Conservation (phyloP, 1,140 invertebrate species). For the Heliothis subflexa region DNA sequence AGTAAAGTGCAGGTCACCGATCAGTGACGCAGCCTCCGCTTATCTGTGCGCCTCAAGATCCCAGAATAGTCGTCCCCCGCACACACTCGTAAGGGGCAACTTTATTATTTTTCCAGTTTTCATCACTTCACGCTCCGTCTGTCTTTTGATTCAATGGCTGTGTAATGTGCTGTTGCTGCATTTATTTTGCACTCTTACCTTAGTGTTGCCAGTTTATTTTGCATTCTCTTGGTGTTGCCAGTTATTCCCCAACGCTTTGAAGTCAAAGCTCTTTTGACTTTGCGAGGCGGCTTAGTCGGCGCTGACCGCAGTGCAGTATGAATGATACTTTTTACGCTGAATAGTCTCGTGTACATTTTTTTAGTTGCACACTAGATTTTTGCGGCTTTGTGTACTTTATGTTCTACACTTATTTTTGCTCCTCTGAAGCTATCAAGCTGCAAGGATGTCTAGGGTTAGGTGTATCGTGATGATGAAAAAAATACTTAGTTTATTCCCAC, state of each 20-base stretch:
- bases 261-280: conserved; percentile 83
- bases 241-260: conserved; percentile 78
- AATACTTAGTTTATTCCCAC: not conserved
- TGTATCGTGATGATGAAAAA: not conserved
- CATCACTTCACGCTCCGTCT: conserved; percentile 82
- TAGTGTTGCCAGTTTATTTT: conserved; percentile 80
- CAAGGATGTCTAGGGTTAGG: not conserved
- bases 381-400: conserved; percentile 43
- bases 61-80: conserved; percentile 77
- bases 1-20: conserved; percentile 31
- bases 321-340: conserved; percentile 73
- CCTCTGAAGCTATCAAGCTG: not conserved
- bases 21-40: conserved; percentile 22
- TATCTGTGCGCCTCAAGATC: conserved; percentile 58
- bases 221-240: conserved; percentile 79
- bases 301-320: conserved; percentile 76
- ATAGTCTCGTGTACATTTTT: conserved; percentile 56
- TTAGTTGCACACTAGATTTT: conserved; percentile 42
- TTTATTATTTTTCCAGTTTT: conserved; percentile 83
- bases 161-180: conserved; percentile 82
- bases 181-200: conserved; percentile 83
- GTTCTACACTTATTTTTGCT: conserved; percentile 41
- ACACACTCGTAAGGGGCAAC: conserved; percentile 63
- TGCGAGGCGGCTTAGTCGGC: conserved; percentile 63
- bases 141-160: conserved; percentile 83